Evolutionary conservation across 2,113 vertebrate genomes (phyloP).

Genomic region (Pachypanchax playfairii): DNA sequence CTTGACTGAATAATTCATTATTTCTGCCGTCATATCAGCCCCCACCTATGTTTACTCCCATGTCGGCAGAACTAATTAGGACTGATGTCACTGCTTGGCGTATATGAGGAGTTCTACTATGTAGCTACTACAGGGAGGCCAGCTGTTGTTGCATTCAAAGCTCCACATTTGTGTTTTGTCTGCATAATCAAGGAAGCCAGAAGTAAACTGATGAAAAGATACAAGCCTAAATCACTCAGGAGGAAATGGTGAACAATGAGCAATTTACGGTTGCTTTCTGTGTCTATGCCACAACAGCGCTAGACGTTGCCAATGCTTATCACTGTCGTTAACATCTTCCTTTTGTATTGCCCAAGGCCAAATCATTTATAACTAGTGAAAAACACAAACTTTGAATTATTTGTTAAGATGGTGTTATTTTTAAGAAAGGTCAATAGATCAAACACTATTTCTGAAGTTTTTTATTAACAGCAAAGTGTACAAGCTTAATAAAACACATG

Average conservation of each 20-base stretch:
- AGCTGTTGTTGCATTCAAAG: slow-evolving; percentile 31
- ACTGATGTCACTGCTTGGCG: slow-evolving; percentile 26
- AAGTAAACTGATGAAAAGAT: slow-evolving; percentile 78
- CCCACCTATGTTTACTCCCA: slow-evolving; percentile 22
- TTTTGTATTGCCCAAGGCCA: slow-evolving; percentile 15
- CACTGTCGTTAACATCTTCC: slow-evolving; percentile 56
- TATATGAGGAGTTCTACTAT: slow-evolving; percentile 7
- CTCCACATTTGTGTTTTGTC: slow-evolving; percentile 79
- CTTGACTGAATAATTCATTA: slow-evolving; percentile 10
- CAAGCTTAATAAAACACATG: no score
- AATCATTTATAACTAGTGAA: neutral
- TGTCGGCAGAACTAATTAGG: slow-evolving; percentile 27
- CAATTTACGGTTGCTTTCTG: slow-evolving; percentile 57
- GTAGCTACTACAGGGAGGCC: slow-evolving; percentile 18
- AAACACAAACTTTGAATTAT: no score
- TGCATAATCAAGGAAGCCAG: slow-evolving; percentile 81
- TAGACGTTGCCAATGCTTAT: slow-evolving; percentile 43
- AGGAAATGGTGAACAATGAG: slow-evolving; percentile 82
- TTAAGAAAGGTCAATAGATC: neutral
- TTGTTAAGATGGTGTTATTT: neutral
- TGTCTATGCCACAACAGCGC: slow-evolving; percentile 34
- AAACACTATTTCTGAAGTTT: no score
- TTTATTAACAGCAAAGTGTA: no score
- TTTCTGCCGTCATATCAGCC: slow-evolving; percentile 27
- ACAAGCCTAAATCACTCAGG: slow-evolving; percentile 67